A percentile compares a stretch with the other conserved stretches of the same genome.
Evolutionary conservation across 1,140 invertebrate species (phyloP).

Genomic region (Drosophila ironensis): DNA sequence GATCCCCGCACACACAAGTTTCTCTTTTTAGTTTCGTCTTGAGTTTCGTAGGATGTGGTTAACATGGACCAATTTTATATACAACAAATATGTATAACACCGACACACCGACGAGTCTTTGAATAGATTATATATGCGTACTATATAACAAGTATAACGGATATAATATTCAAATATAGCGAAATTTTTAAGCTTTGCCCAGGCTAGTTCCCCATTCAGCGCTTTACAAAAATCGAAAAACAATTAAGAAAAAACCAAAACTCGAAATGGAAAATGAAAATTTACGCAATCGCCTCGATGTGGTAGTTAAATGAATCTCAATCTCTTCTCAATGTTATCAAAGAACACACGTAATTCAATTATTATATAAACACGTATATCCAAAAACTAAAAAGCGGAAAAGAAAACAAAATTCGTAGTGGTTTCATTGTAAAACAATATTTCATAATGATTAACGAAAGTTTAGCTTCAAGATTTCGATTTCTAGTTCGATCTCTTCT

Average conservation of each 20-base stretch:
- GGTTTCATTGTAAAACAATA: slow-evolving; percentile 81
- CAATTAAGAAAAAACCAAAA: slow-evolving; percentile 14
- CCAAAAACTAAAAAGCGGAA: slow-evolving; percentile 24
- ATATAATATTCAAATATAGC: slow-evolving; percentile 64
- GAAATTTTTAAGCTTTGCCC: slow-evolving; percentile 74
- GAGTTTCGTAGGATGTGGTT: slow-evolving; percentile 68
- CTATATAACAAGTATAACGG: slow-evolving; percentile 25
- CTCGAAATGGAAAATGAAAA: slow-evolving; percentile 16
- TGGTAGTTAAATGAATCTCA: slow-evolving; percentile 81
- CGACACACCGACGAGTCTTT: slow-evolving; percentile 45
- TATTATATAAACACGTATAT: slow-evolving; percentile 37
- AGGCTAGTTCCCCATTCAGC: slow-evolving; percentile 44
- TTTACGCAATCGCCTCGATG: slow-evolving; percentile 63
- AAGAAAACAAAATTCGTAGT: slow-evolving; percentile 69
- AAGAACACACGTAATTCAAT: slow-evolving; percentile 51
- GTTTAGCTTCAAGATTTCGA: slow-evolving; percentile 48
- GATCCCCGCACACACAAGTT: not conserved
- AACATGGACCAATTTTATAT: slow-evolving; percentile 77
- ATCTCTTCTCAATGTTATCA: slow-evolving; percentile 76
- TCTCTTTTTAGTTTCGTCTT: slow-evolving; percentile 8
- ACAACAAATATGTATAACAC: slow-evolving; percentile 44
- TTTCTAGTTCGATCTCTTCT: slow-evolving; percentile 35
- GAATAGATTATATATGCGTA: slow-evolving; percentile 31
- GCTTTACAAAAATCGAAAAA: slow-evolving; percentile 29
- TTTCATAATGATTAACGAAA: slow-evolving; percentile 59